A percentile compares a stretch with the other conserved stretches of the same genome.
Conservation (phyloP, 2,888 invertebrate species). For the Agriopis leucophaearia region DNA sequence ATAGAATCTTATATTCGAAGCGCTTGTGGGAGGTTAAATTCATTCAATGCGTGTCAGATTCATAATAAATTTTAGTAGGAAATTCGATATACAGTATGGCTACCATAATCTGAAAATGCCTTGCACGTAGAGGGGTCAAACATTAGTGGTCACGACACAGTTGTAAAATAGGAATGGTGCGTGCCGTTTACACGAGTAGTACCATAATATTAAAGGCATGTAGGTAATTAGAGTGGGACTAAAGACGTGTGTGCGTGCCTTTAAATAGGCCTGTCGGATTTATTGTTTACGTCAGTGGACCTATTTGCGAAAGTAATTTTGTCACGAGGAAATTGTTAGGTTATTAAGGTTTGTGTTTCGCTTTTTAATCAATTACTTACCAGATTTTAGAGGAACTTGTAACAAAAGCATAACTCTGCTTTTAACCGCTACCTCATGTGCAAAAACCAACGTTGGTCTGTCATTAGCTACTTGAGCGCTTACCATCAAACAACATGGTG, state of each 20-base stretch:
- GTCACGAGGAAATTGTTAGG: slow-evolving; percentile 18
- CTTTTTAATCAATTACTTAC: slow-evolving; percentile 8
- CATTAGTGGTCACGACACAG: slow-evolving; percentile 51
- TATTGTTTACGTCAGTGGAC: slow-evolving; percentile 39
- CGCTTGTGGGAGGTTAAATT: slow-evolving; percentile 25
- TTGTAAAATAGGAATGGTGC: slow-evolving; percentile 53
- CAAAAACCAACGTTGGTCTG: too few species aligned
- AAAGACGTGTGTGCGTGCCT: slow-evolving; percentile 51
- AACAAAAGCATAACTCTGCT: too few species aligned
- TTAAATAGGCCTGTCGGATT: slow-evolving; percentile 43
- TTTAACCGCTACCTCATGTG: too few species aligned
- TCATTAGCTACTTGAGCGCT: too few species aligned
- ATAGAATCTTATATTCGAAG: slow-evolving; percentile 1
- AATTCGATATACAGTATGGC: slow-evolving; percentile 27
- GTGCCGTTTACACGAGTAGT: slow-evolving; percentile 54
- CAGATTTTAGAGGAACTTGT: background rate
- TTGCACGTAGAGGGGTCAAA: slow-evolving; percentile 47
- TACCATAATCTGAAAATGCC: slow-evolving; percentile 35
- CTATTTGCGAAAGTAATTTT: slow-evolving; percentile 33
- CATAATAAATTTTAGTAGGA: slow-evolving; percentile 28
- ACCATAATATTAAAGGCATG: slow-evolving; percentile 56
- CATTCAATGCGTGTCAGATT: slow-evolving; percentile 32
- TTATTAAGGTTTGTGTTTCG: slow-evolving; percentile 9
- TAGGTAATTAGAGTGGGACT: slow-evolving; percentile 55
- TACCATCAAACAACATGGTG: too few species aligned